These are phyloP conservation scores for Tipula confusa DNA, from an alignment of 2,888 invertebrate species.

Conservation along the genomic window DNA sequence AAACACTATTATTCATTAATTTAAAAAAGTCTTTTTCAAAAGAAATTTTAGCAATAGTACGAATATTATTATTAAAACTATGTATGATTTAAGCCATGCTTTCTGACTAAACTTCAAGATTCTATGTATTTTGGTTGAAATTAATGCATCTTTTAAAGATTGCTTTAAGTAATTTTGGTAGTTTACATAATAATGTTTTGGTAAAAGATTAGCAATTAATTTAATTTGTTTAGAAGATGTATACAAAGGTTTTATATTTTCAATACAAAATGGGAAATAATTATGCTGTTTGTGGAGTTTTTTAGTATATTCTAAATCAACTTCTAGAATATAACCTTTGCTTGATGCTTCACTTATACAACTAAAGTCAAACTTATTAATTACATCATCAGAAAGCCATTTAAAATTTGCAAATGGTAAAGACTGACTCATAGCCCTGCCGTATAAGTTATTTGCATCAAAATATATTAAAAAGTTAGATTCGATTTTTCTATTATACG, in stretches of 20 bases:
- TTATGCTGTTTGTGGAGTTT: background rate
- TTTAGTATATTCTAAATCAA: background rate
- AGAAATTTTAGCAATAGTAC: background rate
- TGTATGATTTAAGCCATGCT: conserved; percentile 34
- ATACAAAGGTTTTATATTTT: background rate
- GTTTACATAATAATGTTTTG: no score
- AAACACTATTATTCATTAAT: no score
- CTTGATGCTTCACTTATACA: background rate
- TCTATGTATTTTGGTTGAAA: no score
- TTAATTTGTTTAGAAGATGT: no score
- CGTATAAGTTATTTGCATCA: conserved; percentile 39
- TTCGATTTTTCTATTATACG: conserved; percentile 25
- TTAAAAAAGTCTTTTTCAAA: background rate
- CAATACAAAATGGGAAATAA: background rate
- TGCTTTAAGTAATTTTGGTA: no score
- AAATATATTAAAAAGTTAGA: conserved; percentile 34
- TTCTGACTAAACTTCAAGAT: background rate
- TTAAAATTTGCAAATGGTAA: conserved; percentile 39
- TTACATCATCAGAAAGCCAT: conserved; percentile 34
- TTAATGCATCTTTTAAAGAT: no score
- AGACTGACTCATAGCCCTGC: conserved; percentile 37
- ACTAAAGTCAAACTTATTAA: conserved; percentile 34
- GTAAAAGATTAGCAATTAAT: no score
- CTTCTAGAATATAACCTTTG: background rate
- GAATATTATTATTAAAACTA: no score